A percentile compares a stretch with the other conserved stretches of the same genome.
phyloP scores from a whole-genome alignment of 2,113 vertebrate species.

The Dipodomys merriami region DNA sequence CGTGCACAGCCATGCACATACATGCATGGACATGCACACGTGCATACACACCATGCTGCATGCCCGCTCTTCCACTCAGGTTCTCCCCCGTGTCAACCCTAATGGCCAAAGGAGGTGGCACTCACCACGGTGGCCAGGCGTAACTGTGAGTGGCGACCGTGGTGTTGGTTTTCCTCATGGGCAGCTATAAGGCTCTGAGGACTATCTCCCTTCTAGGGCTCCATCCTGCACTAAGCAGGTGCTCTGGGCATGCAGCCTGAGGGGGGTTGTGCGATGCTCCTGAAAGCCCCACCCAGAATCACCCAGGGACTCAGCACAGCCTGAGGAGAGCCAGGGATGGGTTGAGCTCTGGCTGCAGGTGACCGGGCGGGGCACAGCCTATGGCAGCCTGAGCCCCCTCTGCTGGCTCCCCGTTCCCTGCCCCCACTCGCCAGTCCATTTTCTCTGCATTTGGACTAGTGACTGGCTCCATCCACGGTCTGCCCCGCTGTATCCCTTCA shows the following conservation, averaged over 20 bases:
- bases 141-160: accelerated
- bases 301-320: accelerated
- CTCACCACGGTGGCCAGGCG: accelerated
- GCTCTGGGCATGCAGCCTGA: too few species aligned
- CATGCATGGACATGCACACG: background rate
- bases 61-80: accelerated
- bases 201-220: accelerated
- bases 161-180: accelerated
- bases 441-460: too few species aligned
- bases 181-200: too few species aligned
- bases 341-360: accelerated
- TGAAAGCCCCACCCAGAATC: accelerated
- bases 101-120: background rate
- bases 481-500: background rate
- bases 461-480: background rate
- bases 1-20: background rate
- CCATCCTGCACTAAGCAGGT: background rate
- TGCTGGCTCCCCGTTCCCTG: background rate
- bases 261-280: too few species aligned
- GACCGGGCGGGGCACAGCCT: accelerated
- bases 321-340: accelerated
- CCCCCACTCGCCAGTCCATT: too few species aligned
- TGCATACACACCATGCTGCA: too few species aligned
- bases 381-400: background rate
- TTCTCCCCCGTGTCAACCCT: background rate